Base-by-base conservation (phyloP, 2,888 invertebrate species). In the Calephelis perditalis region DNA sequence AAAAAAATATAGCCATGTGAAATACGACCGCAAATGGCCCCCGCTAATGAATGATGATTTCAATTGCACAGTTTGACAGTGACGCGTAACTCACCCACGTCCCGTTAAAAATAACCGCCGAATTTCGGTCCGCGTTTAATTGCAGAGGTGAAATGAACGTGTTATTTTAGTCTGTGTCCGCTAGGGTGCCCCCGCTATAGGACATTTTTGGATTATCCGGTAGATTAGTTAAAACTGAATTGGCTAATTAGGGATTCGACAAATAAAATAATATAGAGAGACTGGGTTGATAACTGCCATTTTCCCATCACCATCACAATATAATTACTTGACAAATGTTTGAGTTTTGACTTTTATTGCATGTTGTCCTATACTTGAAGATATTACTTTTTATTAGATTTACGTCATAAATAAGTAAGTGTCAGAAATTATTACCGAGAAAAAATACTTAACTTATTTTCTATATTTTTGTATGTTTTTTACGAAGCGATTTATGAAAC, bases 71-170 rank as follows among this genome's bases (percentile, higher is more conserved):
- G 43, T 57, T 44, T 57, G 57, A 57, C 57, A 57, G 57, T 44
- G 57, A 45, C 44, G 44, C 26, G 57, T 59, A 49, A 57, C 56
- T 56, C 58, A 62, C 59, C 62, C 40, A 59, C 59, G 10, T 43
- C 15, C 57, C 5, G 44, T 56, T 59, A 62, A 59, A 62, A 59
- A 62, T 59, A 62, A 62, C 56, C 58, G 52, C 43, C 55, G 56
- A 59, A 56, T 59, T 62, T 59, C 56, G 45, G 10, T 37, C 35
- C 43, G 15, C 40, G 45, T 49, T 59, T 62, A 59, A 62, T 62
- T 62, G 57, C 62, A 62, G 52, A 46, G 35, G 54, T 40, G 54
- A 26, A 44, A 54, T 40, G 47, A 46, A 49, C 9, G 57, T 12
- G 46, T 45, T 56, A 56, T 57, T 57, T 60, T 56, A 55, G 60